A percentile compares a stretch with the other conserved stretches of the same genome.
Evolutionary conservation across 2,113 vertebrate genomes (phyloP).

Genomic region (Tetrao urogallus): DNA sequence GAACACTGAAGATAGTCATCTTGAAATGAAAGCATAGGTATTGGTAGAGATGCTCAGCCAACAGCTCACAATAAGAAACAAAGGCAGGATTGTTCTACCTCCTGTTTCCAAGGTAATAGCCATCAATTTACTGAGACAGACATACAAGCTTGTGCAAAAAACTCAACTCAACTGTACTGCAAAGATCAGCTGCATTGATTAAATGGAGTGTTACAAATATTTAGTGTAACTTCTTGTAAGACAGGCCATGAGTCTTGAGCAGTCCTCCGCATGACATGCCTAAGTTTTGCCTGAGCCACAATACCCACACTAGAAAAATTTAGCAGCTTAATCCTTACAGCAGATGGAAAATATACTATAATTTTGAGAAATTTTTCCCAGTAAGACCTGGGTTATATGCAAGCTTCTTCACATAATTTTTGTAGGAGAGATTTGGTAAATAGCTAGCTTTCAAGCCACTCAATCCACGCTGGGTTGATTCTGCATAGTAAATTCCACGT

Average conservation of each 20-base stretch:
- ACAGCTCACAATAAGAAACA: background rate
- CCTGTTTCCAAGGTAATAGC: background rate
- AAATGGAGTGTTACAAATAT: background rate
- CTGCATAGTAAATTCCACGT: background rate
- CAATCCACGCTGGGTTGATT: background rate
- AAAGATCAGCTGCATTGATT: background rate
- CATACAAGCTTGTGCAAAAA: background rate
- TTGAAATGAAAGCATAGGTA: background rate
- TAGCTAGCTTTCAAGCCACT: background rate
- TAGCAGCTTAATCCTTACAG: background rate
- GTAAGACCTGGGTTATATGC: background rate
- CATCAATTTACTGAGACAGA: background rate
- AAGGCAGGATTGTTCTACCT: background rate
- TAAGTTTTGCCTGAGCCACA: background rate
- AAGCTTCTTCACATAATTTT: background rate
- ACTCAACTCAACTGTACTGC: background rate
- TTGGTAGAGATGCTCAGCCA: background rate
- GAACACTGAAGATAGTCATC: background rate
- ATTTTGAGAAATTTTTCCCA: background rate
- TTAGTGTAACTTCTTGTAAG: background rate
- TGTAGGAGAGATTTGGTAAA: background rate
- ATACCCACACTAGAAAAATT: background rate
- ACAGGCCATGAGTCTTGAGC: background rate
- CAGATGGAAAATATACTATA: background rate
- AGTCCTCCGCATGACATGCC: background rate